phyloP scores from a whole-genome alignment of 2,797 vertebrate species.

The Lemur catta region DNA sequence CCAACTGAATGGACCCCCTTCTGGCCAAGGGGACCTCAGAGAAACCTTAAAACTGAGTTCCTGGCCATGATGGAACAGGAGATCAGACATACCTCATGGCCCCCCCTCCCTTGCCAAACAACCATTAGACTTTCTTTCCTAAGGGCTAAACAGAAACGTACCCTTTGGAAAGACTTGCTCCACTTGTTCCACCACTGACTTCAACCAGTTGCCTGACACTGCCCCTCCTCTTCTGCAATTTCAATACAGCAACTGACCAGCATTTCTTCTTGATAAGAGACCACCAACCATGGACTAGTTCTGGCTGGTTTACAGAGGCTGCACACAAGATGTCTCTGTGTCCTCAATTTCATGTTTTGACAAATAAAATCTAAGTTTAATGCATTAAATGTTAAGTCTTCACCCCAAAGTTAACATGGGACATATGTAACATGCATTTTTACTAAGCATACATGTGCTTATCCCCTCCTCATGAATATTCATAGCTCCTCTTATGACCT shows the following conservation, averaged over 20 bases:
- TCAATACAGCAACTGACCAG: neutral
- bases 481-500: neutral
- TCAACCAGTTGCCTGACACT: neutral
- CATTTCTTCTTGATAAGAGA: neutral
- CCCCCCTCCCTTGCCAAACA: neutral
- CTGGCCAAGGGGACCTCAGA: neutral
- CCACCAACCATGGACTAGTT: neutral
- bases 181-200: neutral
- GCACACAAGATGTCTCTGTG: neutral
- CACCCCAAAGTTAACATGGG: neutral
- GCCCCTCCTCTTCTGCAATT: neutral
- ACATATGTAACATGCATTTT: neutral
- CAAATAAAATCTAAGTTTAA: neutral
- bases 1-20: neutral
- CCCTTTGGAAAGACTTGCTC: neutral
- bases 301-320: neutral
- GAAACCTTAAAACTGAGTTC: neutral
- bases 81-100: neutral
- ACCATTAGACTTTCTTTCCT: neutral
- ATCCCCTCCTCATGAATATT: neutral
- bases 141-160: neutral
- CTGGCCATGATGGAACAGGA: neutral
- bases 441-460: neutral
- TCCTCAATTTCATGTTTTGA: neutral
- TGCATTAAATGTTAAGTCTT: neutral